Conservation (phyloP, 1,140 invertebrate species). For the Pseudachorutes palmiensis region DNA sequence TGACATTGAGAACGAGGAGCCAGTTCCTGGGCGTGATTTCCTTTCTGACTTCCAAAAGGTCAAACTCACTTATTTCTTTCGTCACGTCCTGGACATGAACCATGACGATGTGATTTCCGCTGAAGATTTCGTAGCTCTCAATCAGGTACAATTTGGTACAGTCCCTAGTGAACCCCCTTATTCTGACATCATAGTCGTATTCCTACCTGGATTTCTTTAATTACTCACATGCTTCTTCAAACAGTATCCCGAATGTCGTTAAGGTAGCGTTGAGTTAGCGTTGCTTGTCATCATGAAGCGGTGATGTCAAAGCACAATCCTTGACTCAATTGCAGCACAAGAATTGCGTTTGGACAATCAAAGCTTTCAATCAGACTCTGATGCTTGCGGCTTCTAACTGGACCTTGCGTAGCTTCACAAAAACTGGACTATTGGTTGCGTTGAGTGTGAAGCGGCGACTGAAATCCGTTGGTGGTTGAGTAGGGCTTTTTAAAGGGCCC, state of each 20-base stretch:
- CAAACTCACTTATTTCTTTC: conserved; percentile 61
- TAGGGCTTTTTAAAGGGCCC: not conserved
- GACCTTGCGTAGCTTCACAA: too few species aligned
- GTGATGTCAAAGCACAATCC: conserved; percentile 8
- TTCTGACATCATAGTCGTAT: too few species aligned
- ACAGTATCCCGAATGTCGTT: too few species aligned
- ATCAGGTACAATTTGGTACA: conserved; percentile 52
- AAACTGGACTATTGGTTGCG: too few species aligned
- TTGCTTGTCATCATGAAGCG: not conserved
- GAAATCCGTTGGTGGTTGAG: not conserved
- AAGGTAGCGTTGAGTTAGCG: too few species aligned
- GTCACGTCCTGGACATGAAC: conserved; percentile 58
- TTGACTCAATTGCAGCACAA: not conserved
- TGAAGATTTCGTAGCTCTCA: conserved; percentile 59
- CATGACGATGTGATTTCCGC: conserved; percentile 58
- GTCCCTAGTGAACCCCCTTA: too few species aligned
- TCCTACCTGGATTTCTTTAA: too few species aligned
- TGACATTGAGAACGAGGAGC: conserved; percentile 46
- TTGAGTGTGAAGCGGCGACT: too few species aligned
- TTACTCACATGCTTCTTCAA: too few species aligned
- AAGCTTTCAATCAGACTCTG: not conserved
- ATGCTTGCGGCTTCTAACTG: not conserved
- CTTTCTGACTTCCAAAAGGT: conserved; percentile 55
- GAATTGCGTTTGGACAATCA: conserved; percentile 13
- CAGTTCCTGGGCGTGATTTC: conserved; percentile 46